Evolutionary conservation across 2,113 vertebrate genomes (phyloP), one percentile per base, ranked within the genome.

Genomic region (Dicaeum eximium): DNA sequence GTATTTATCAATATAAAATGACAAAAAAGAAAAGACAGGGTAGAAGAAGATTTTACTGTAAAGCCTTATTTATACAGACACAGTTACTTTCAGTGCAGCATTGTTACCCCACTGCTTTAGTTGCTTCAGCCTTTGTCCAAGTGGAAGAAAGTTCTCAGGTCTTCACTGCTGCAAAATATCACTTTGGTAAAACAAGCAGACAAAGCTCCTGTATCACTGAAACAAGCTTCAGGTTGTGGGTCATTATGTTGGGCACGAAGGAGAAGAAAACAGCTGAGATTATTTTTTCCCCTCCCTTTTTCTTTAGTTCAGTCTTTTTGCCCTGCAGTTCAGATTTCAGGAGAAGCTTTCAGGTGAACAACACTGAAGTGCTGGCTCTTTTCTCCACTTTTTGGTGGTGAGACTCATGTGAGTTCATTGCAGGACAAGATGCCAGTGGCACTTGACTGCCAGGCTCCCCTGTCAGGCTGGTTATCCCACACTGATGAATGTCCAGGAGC

Each of bases 371-470:
- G 8, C 14, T 70, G 20, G 8, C 54, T 57, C 6, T 74, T 57
- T 50, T 35, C 78, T 70, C 61, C 0, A 0, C 13, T 42, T 51
- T 35, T 42, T 1, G 4, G 8, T 67, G 4, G 38, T 4, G 10
- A 8, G 23, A 50, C 10, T 0, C 1, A 1, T 1, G 0, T 2
- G 88, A 54, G 38, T n/a, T 64, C 42, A 51, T 20, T 0, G 3
- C 33, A 54, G 58, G 25, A n/a, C 9, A 38, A 31, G 17, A 51
- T 2, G 6, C 13, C 23, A 25, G 35, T 19, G 1, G 4, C 47
- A 15, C 48, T 24, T 1, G 2, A 1, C 20, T 6, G 4, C 20
- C 1, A 0, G 13, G 35, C 15, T 28, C 42, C 25, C 20, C 13
- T 51, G 5, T 9, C 45, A 38, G 31, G 10, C 2, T 58, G 3